Conservation (phyloP, 1,140 invertebrate genomes). For the Bombyx mori region ASM3026992v2 NC_085113.1:12032001-12032500, state of each 20-base stretch:
- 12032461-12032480: slow-evolving; percentile 5
- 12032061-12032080: no score
- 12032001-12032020: no score
- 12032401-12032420: no score
- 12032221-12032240: slow-evolving; percentile 16
- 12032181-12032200: slow-evolving; percentile 17
- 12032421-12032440: no score
- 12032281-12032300: no score
- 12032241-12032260: slow-evolving; percentile 8
- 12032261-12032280: neutral
- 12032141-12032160: slow-evolving; percentile 18
- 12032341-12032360: slow-evolving; percentile 10
- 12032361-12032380: slow-evolving; percentile 6
- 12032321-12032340: no score
- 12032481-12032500: neutral
- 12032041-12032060: no score
- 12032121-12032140: slow-evolving; percentile 5
- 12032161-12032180: slow-evolving; percentile 22
- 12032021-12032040: no score
- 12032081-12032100: no score
- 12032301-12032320: no score
- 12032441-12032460: slow-evolving; percentile 17
- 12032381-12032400: neutral
- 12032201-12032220: slow-evolving; percentile 14
- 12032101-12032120: neutral